Percentiles rank a stretch among this genome's conserved stretches.
Conservation (phyloP, 1,140 invertebrate genomes). For the Proales similis region DNA sequence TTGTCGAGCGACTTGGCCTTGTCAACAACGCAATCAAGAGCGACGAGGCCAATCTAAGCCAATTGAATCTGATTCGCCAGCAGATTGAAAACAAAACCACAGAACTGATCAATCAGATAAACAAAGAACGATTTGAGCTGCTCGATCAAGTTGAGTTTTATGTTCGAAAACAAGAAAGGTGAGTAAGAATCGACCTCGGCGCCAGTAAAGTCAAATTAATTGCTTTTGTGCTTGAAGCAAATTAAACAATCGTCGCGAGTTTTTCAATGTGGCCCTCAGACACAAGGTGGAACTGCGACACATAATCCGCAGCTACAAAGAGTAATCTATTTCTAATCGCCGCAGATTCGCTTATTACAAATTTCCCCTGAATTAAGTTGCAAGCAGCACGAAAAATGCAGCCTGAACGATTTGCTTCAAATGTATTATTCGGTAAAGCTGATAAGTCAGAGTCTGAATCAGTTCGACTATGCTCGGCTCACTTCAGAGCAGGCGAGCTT, state of each 20-base stretch:
- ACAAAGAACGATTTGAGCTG: conserved; percentile 19
- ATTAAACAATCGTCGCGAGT: conserved; percentile 20
- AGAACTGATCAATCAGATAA: conserved; percentile 36
- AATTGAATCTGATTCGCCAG: conserved; percentile 21
- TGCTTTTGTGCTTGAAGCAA: too few species aligned
- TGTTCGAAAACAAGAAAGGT: conserved; percentile 27
- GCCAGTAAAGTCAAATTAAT: too few species aligned
- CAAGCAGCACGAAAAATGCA: conserved; percentile 33
- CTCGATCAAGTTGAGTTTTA: conserved; percentile 29
- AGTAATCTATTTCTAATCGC: conserved; percentile 28
- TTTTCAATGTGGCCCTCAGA: conserved; percentile 25
- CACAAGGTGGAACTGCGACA: conserved; percentile 24
- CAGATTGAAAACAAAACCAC: conserved; percentile 18
- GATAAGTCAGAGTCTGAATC: conserved; percentile 21
- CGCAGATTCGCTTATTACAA: too few species aligned
- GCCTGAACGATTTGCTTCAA: conserved; percentile 17
- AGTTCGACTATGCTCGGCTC: conserved; percentile 23
- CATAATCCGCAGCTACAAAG: conserved; percentile 29
- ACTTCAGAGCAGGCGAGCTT: conserved; percentile 22
- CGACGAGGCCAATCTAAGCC: conserved; percentile 13
- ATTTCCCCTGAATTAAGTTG: conserved; percentile 3
- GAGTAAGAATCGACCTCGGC: neutral
- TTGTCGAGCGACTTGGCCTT: conserved; percentile 26
- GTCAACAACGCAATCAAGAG: conserved; percentile 34
- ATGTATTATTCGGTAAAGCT: conserved; percentile 30